A percentile compares a stretch with the other conserved stretches of the same genome.
Evolutionary conservation across 2,113 vertebrate genomes (phyloP).

Genomic region (Brachyhypopomus occidentalis): DNA sequence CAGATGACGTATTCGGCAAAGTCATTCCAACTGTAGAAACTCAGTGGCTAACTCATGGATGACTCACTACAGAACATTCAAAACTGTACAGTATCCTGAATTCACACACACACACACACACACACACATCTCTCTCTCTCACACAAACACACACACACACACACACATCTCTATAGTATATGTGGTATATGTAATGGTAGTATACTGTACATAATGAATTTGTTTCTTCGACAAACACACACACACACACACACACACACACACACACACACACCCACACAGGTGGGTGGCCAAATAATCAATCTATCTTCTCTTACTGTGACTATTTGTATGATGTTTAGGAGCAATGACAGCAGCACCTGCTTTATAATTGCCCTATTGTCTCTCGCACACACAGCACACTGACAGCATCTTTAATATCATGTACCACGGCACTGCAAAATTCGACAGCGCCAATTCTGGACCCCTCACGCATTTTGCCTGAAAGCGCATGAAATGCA

Average conservation of each 20-base stretch:
- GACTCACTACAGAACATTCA: not conserved
- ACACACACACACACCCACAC: not conserved
- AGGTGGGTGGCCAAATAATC: constrained; percentile 46
- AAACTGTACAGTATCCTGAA: not conserved
- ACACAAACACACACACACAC: not conserved
- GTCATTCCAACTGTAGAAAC: constrained; percentile 3
- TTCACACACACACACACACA: constrained; percentile 1
- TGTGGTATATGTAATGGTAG: no score
- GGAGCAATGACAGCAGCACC: constrained; percentile 31
- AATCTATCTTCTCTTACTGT: constrained; percentile 20
- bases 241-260: not conserved
- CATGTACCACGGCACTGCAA: not conserved
- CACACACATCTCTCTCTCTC: not conserved
- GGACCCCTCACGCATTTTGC: not conserved
- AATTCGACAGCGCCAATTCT: constrained; percentile 18
- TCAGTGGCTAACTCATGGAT: not conserved
- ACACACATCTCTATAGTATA: not conserved
- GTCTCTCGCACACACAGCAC: not conserved
- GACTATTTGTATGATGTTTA: constrained; percentile 45
- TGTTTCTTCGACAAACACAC: no score
- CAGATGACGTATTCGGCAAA: constrained; percentile 12
- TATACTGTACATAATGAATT: no score
- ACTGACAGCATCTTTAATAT: constrained; percentile 20
- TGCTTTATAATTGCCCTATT: constrained; percentile 32
- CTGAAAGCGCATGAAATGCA: constrained; percentile 44